Percentiles rank a stretch among this genome's conserved stretches.
These are phyloP conservation scores for Hormiphora californensis DNA, from an alignment of 37 sponge, comb jelly and placozoan genomes.

Conservation along the genomic window DNA sequence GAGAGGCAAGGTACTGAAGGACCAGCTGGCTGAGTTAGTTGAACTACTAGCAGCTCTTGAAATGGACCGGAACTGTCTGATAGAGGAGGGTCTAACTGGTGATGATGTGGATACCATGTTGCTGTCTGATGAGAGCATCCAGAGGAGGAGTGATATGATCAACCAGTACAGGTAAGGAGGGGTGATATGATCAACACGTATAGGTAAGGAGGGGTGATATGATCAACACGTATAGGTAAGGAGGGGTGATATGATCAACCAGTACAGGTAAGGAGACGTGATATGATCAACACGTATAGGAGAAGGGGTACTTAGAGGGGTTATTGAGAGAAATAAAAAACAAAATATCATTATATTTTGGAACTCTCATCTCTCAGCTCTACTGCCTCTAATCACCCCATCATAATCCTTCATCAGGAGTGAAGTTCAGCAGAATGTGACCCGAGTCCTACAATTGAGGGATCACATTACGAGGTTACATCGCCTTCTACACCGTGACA, in stretches of 20 bases:
- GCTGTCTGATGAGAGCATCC: neutral
- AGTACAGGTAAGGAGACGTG: too few relatives aligned
- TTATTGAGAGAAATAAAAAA: too few relatives aligned
- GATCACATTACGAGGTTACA: neutral
- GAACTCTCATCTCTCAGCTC: too few relatives aligned
- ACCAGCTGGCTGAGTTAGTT: neutral
- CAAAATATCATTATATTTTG: too few relatives aligned
- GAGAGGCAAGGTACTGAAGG: neutral
- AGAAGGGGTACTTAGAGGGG: too few relatives aligned
- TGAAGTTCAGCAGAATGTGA: neutral
- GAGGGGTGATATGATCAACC: neutral
- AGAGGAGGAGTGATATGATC: neutral
- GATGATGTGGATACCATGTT: conserved; percentile 20
- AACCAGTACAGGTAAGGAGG: neutral
- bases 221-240: too few relatives aligned
- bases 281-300: too few relatives aligned
- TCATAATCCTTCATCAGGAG: too few relatives aligned
- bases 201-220: too few relatives aligned
- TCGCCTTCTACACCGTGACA: neutral
- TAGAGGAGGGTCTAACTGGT: conserved; percentile 28
- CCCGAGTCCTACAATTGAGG: neutral
- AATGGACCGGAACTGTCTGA: conserved; percentile 25
- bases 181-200: too few relatives aligned
- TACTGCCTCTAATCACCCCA: too few relatives aligned
- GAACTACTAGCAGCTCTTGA: conserved; percentile 15